Conservation (phyloP, 2,113 vertebrate genomes). For the Arizona elegans region DNA sequence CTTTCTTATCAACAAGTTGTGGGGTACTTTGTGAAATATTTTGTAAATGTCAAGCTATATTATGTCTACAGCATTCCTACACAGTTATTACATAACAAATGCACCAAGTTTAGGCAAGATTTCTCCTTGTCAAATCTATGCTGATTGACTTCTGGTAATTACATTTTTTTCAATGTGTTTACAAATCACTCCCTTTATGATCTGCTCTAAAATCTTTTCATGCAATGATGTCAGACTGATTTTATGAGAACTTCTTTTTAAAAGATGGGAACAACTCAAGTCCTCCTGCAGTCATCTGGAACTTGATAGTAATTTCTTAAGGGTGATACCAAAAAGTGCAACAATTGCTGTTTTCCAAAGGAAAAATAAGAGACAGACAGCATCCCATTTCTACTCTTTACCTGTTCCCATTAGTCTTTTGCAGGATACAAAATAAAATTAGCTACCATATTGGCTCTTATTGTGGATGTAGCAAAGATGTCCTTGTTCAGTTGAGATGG, state of each 20-base stretch:
- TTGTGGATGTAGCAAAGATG: not conserved
- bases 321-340: not conserved
- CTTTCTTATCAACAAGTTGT: not conserved
- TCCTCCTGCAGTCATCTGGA: not conserved
- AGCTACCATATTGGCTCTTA: not conserved
- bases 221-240: not conserved
- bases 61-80: not conserved
- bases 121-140: not conserved
- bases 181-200: not conserved
- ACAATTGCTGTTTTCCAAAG: not conserved
- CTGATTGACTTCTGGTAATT: not conserved
- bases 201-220: not conserved
- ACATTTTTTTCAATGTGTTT: not conserved
- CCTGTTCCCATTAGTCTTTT: not conserved
- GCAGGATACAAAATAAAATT: not conserved
- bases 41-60: not conserved
- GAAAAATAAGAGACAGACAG: not conserved
- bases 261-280: not conserved
- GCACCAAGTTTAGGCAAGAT: not conserved
- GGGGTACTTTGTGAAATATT: not conserved
- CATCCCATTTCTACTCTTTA: not conserved
- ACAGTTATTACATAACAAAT: not conserved
- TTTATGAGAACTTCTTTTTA: not conserved
- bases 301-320: not conserved
- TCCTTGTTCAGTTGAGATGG: not conserved